phyloP scores from a whole-genome alignment of 2,113 vertebrate species.

The Onychostoma macrolepis region DNA sequence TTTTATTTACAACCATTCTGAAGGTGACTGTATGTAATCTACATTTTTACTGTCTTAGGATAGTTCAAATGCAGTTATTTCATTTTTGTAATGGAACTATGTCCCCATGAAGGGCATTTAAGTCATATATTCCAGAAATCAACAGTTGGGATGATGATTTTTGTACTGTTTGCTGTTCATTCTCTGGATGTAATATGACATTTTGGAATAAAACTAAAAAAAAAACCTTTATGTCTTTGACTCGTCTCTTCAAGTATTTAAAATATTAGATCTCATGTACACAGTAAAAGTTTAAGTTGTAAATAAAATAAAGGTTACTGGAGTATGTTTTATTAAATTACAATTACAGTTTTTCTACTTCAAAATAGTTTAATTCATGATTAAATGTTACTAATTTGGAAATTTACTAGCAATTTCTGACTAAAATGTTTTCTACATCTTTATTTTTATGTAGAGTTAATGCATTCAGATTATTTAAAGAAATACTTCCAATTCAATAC shows the following conservation, averaged over 20 bases:
- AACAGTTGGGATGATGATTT: conserved; percentile 3
- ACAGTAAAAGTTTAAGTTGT: too few species aligned
- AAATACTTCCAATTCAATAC: not conserved
- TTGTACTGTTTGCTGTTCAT: conserved; percentile 6
- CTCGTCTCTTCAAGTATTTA: not conserved
- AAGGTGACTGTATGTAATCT: not conserved
- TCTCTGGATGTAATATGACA: conserved; percentile 5
- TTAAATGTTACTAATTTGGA: too few species aligned
- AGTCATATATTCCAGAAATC: conserved; percentile 3
- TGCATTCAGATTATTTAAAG: not conserved
- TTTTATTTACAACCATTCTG: not conserved
- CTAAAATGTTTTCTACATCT: too few species aligned
- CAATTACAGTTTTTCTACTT: too few species aligned
- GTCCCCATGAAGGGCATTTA: conserved; percentile 16
- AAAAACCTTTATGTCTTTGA: not conserved
- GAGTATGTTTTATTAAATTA: too few species aligned
- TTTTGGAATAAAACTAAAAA: conserved; percentile 47
- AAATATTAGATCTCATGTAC: not conserved
- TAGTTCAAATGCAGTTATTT: conserved; percentile 11
- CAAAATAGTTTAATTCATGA: too few species aligned
- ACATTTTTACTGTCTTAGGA: not conserved
- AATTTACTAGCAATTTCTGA: too few species aligned
- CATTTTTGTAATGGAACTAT: not conserved
- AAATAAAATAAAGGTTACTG: too few species aligned
- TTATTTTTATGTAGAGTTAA: not conserved